Evolutionary conservation across 2,888 invertebrate genomes (phyloP).

Genomic region (Tricholauxania praeusta): DNA sequence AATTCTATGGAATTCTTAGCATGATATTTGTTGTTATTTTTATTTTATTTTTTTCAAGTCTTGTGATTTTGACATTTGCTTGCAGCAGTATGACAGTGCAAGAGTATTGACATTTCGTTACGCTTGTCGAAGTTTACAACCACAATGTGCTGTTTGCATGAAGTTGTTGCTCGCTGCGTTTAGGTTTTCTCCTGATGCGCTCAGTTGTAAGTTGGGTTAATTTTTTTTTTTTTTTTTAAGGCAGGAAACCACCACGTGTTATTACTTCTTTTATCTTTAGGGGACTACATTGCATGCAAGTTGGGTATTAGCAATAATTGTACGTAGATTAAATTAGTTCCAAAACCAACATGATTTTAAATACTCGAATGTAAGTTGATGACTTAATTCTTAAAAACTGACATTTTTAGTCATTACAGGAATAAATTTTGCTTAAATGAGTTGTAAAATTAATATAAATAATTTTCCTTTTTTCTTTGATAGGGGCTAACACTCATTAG

Average conservation of each 20-base stretch:
- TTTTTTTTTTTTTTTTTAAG: too few relatives aligned
- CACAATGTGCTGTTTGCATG: not conserved
- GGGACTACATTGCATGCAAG: not conserved
- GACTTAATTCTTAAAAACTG: not conserved
- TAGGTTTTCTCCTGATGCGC: too few relatives aligned
- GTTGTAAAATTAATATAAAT: too few relatives aligned
- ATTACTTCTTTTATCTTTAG: too few relatives aligned
- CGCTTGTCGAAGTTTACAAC: conserved; percentile 19
- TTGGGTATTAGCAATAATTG: conserved; percentile 2
- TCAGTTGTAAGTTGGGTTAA: too few relatives aligned
- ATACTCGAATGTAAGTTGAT: not conserved
- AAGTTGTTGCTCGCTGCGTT: too few relatives aligned
- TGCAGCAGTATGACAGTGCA: not conserved
- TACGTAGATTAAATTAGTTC: conserved; percentile 25
- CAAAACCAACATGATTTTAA: conserved; percentile 5
- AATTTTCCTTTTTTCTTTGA: too few relatives aligned
- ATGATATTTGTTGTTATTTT: not conserved
- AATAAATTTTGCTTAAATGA: too few relatives aligned
- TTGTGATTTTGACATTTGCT: conserved; percentile 14
- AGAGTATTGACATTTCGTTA: conserved; percentile 23
- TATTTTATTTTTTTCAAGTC: too few relatives aligned
- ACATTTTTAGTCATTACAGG: too few relatives aligned
- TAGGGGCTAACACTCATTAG: too few relatives aligned
- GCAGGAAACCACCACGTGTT: too few relatives aligned
- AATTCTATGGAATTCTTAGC: conserved; percentile 23